phyloP scores from a whole-genome alignment of 2,888 invertebrate species.

The Trissonchulus sp. region DNA sequence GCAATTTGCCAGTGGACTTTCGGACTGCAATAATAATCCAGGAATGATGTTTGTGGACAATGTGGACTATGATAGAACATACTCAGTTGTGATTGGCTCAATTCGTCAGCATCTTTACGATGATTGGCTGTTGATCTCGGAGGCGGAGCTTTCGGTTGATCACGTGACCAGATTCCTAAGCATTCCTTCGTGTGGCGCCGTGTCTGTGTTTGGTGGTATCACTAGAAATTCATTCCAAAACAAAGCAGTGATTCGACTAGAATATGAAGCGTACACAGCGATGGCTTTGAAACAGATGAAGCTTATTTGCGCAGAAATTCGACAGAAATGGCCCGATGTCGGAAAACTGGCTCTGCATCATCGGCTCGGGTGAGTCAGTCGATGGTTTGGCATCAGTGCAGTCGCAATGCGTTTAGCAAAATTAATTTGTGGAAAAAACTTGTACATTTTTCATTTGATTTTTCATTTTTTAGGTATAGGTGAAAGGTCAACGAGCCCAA shows the following conservation, averaged over 20 bases:
- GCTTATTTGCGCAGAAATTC: conserved; percentile 67
- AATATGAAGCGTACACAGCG: conserved; percentile 85
- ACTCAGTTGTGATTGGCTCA: not conserved
- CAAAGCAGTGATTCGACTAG: conserved; percentile 69
- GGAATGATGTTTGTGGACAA: not conserved
- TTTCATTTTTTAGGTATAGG: too few species aligned
- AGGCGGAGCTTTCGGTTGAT: not conserved
- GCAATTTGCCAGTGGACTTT: not conserved
- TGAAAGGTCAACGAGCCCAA: too few species aligned
- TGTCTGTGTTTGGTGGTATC: conserved; percentile 4
- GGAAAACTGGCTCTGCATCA: conserved; percentile 78
- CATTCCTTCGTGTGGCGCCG: not conserved
- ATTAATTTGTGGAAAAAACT: too few species aligned
- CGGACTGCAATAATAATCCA: too few species aligned
- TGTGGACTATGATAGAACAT: too few species aligned
- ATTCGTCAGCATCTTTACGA: not conserved
- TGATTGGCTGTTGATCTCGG: not conserved
- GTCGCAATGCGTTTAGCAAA: too few species aligned
- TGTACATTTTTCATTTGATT: too few species aligned
- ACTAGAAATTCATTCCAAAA: conserved; percentile 54
- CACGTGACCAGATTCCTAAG: not conserved
- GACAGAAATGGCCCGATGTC: conserved; percentile 67
- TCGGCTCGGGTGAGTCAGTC: conserved; percentile 59
- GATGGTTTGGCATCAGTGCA: too few species aligned
- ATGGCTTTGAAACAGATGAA: conserved; percentile 82